Conservation (phyloP, 2,797 vertebrate genomes). For the Phylloscopus collybita region DNA sequence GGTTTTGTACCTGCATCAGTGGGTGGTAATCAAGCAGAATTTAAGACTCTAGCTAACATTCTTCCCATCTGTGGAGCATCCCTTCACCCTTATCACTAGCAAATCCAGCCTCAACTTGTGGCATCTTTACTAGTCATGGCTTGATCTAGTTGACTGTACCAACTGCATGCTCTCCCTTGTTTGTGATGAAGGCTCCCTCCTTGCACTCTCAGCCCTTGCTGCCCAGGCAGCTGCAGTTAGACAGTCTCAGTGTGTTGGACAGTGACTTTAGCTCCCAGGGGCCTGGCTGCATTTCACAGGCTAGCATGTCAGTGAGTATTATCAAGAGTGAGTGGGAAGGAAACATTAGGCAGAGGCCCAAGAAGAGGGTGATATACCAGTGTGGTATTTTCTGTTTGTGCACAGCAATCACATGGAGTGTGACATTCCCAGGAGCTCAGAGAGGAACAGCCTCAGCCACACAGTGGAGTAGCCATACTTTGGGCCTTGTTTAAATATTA, state of each 20-base stretch:
- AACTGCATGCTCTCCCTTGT: neutral
- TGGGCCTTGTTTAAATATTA: neutral
- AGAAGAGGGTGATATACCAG: slow-evolving; percentile 8
- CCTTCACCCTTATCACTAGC: neutral
- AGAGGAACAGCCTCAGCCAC: neutral
- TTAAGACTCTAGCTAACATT: neutral
- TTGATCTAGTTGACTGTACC: neutral
- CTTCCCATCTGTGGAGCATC: neutral
- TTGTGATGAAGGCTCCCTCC: neutral
- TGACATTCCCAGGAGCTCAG: slow-evolving; percentile 36
- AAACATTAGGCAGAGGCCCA: slow-evolving; percentile 34
- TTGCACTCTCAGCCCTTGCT: neutral
- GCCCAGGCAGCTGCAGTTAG: neutral
- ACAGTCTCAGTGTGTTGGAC: neutral
- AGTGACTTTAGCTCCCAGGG: neutral
- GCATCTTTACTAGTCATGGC: neutral
- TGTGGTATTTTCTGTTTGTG: slow-evolving; percentile 38
- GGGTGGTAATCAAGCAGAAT: neutral
- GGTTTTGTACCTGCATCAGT: neutral
- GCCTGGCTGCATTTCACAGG: neutral
- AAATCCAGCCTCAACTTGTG: neutral
- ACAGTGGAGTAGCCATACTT: neutral
- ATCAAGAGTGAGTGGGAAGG: slow-evolving; percentile 28
- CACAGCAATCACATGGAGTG: neutral
- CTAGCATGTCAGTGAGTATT: neutral